Conservation (phyloP, 92 coral and sea anemone genomes). For the Umimayanthus chanpuru region DNA sequence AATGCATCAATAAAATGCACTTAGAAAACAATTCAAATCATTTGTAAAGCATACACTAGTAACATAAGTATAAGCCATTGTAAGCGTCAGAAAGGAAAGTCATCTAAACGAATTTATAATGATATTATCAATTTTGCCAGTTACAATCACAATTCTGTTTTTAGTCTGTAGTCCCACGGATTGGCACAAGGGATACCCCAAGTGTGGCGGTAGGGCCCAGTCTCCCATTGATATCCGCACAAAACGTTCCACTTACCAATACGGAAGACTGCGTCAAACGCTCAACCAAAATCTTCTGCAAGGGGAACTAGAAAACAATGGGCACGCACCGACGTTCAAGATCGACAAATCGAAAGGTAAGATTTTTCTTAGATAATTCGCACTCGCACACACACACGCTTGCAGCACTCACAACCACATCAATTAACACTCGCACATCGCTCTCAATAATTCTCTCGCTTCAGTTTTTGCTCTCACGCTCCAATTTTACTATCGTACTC, state of each 20-base stretch:
- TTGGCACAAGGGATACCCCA: background rate
- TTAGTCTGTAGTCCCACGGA: background rate
- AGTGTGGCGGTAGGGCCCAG: slow-evolving; percentile 6
- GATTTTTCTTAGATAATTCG: background rate
- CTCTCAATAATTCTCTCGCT: too few relatives aligned
- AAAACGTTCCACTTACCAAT: background rate
- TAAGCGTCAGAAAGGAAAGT: too few relatives aligned
- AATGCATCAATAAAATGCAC: too few relatives aligned
- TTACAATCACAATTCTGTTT: background rate
- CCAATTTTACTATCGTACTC: too few relatives aligned
- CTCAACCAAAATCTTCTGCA: background rate
- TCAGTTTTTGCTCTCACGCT: too few relatives aligned
- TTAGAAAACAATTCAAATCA: too few relatives aligned
- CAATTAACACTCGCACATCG: too few relatives aligned
- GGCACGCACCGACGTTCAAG: background rate
- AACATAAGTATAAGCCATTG: too few relatives aligned
- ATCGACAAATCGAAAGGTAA: background rate
- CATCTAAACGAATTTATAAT: too few relatives aligned
- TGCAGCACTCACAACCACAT: too few relatives aligned
- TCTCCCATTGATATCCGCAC: slow-evolving; percentile 4
- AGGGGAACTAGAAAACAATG: background rate
- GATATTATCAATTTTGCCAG: too few relatives aligned
- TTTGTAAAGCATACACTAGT: too few relatives aligned
- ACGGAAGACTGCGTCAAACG: background rate
- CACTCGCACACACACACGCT: background rate